Base-by-base conservation (phyloP, 37 sponge, comb jelly and placozoan genomes). In the Dysidea cf. avara region DNA sequence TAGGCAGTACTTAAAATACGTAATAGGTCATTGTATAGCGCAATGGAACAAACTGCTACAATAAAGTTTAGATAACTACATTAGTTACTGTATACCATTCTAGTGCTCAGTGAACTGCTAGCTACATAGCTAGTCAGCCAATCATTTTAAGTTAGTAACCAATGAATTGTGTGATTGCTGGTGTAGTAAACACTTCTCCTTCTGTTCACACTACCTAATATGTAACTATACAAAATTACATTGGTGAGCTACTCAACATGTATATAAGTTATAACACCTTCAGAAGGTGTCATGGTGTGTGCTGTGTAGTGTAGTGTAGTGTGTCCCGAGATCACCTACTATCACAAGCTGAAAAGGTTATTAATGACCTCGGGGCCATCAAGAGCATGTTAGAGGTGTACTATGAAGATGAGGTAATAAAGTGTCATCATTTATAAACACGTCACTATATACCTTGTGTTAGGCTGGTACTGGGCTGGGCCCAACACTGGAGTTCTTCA, bases 391-490 rank as follows among this genome's bases (percentile, higher is more conserved):
- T n/a, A n/a, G n/a, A n/a, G n/a, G n/a, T n/a, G n/a, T n/a, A n/a
- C n/a, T n/a, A n/a, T n/a, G n/a, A n/a, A n/a, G n/a, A n/a, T n/a
- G n/a, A n/a, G n/a, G n/a, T n/a, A n/a, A n/a, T n/a, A n/a, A 6
- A 43, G 92, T 18, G 99, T 95, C 76, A 84, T 98, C 13, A 71
- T 78, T 52, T 94, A 82, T 63, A 53, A 84, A 24, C 81, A 81
- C 64, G 94, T 90, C 66, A 89, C 89, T 12, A 47, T 6, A 5
- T 31, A 34, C 26, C 4, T 30, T 7, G 1, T 39, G 47, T 9
- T 80, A 94, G 89, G 97, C 95, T 55, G 99, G 99, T 2, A 95
- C 91, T 52, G 99, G 99, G 2, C 82, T 92, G 58, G 99, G 99
- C 3, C 99, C 99, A 1, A 98, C 99, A 7, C 62, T 98, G 66